Evolutionary conservation across 2,113 vertebrate species (phyloP).

Genomic region (Grallaria varia): DNA sequence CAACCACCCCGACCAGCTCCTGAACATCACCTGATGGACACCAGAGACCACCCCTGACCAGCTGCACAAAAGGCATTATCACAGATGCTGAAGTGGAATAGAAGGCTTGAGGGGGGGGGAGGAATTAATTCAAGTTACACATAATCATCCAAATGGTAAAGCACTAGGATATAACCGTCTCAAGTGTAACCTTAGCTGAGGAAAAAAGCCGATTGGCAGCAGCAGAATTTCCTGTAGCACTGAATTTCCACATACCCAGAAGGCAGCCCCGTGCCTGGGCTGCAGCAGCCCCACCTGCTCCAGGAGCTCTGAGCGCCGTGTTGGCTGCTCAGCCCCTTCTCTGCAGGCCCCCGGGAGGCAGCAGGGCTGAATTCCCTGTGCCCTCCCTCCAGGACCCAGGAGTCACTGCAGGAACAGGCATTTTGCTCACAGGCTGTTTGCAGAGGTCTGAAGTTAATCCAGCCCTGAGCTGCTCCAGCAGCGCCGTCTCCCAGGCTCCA

Average conservation of each 20-base stretch:
- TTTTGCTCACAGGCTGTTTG: constrained; percentile 48
- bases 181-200: background rate
- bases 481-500: background rate
- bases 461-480: constrained; percentile 29
- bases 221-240: background rate
- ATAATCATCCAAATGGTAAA: background rate
- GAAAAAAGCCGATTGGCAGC: background rate
- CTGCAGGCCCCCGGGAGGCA: background rate
- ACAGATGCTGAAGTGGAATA: background rate
- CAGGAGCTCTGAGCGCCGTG: background rate
- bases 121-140: background rate
- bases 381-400: background rate
- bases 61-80: background rate
- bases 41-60: background rate
- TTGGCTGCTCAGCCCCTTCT: background rate
- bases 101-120: background rate
- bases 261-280: background rate
- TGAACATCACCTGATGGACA: too few species aligned
- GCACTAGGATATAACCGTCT: background rate
- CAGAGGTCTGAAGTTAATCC: constrained; percentile 49
- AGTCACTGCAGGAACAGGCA: background rate
- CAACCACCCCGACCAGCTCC: too few species aligned
- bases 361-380: background rate
- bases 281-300: background rate
- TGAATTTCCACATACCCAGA: background rate